phyloP scores from a whole-genome alignment of 2,888 invertebrate species.

The Macaria liturata region DNA sequence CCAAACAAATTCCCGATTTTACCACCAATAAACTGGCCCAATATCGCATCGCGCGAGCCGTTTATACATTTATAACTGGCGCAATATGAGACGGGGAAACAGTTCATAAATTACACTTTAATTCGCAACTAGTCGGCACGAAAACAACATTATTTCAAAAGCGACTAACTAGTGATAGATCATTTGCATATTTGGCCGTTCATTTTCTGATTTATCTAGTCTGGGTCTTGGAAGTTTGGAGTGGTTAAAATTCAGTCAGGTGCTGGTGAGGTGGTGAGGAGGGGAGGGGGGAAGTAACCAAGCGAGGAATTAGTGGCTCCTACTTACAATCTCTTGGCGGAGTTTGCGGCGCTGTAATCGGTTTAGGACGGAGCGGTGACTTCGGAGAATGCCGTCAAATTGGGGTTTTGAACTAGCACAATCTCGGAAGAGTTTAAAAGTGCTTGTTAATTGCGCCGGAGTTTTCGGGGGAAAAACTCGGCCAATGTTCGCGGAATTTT shows the following conservation, averaged over 20 bases:
- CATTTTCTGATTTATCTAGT: slow-evolving; percentile 32
- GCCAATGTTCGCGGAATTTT: slow-evolving; percentile 2
- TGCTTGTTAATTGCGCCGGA: slow-evolving; percentile 23
- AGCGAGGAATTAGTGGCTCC: slow-evolving; percentile 33
- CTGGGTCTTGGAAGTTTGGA: slow-evolving; percentile 18
- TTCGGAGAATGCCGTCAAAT: slow-evolving; percentile 25
- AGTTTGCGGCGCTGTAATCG: slow-evolving; percentile 27
- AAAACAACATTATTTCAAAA: slow-evolving; percentile 16
- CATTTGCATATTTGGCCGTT: slow-evolving; percentile 32
- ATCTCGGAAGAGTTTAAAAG: slow-evolving; percentile 20
- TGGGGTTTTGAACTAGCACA: slow-evolving; percentile 13
- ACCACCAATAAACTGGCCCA: slow-evolving; percentile 6
- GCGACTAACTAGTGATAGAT: slow-evolving; percentile 22
- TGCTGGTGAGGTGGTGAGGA: slow-evolving; percentile 33
- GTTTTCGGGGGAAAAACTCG: slow-evolving; percentile 3
- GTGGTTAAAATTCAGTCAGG: slow-evolving; percentile 38
- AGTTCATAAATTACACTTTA: slow-evolving; percentile 18
- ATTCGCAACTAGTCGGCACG: slow-evolving; percentile 16
- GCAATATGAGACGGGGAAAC: slow-evolving; percentile 7
- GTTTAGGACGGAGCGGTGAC: slow-evolving; percentile 17
- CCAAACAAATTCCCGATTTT: neutral
- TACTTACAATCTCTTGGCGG: slow-evolving; percentile 28
- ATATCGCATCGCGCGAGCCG: neutral
- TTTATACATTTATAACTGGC: slow-evolving; percentile 3
- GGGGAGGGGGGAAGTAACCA: slow-evolving; percentile 25